Evolutionary conservation across 2,888 invertebrate genomes (phyloP).

Genomic region (Dicyrtomina minuta): DNA sequence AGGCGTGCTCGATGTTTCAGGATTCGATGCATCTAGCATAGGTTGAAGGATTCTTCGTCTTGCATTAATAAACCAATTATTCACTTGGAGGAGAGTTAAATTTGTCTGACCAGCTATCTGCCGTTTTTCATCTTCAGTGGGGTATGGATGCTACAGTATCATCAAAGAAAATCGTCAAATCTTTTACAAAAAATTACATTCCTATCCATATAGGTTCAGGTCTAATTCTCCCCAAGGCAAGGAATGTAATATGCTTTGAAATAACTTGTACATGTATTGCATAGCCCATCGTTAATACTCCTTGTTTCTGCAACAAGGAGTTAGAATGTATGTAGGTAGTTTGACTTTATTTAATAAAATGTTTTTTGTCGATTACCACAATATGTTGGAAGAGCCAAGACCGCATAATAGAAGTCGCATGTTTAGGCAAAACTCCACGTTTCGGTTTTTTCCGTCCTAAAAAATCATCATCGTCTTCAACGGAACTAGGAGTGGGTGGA

Average conservation of each 20-base stretch:
- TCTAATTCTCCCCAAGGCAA: too few species aligned
- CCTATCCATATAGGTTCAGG: too few species aligned
- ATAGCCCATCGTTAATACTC: too few species aligned
- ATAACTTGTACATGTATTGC: too few species aligned
- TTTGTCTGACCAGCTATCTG: slow-evolving; percentile 86
- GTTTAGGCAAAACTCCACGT: slow-evolving; percentile 84
- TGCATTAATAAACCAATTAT: slow-evolving; percentile 94
- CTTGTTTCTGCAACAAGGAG: too few species aligned
- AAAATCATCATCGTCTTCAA: slow-evolving; percentile 62
- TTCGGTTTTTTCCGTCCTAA: slow-evolving; percentile 67
- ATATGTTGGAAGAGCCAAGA: slow-evolving; percentile 96
- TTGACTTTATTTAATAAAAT: too few species aligned
- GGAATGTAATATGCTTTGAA: too few species aligned
- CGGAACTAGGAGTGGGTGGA: slow-evolving; percentile 64
- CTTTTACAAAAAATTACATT: too few species aligned
- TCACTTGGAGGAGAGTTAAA: slow-evolving; percentile 75
- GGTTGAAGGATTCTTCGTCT: slow-evolving; percentile 86
- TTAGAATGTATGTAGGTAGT: too few species aligned
- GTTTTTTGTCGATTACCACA: slow-evolving; percentile 67
- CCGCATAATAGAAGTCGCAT: slow-evolving; percentile 93
- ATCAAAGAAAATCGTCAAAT: neutral
- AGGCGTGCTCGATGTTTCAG: slow-evolving; percentile 57
- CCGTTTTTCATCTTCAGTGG: slow-evolving; percentile 91
- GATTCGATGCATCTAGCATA: slow-evolving; percentile 75
- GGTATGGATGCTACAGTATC: slow-evolving; percentile 84